A percentile compares a stretch with the other conserved stretches of the same genome.
Conservation (phyloP, 1,140 invertebrate species). For the Teleogryllus occipitalis region DNA sequence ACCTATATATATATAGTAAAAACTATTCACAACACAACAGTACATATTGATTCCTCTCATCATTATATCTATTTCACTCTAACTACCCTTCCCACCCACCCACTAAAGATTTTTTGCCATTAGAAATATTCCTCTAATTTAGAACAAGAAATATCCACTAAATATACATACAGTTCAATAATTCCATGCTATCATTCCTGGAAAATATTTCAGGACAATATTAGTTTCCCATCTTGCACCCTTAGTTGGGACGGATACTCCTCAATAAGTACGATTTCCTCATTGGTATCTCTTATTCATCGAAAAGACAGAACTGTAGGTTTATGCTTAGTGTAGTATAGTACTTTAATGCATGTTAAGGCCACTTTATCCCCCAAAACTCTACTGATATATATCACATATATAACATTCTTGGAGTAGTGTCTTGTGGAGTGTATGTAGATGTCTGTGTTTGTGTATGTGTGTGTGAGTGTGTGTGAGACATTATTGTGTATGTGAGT, state of each 20-base stretch:
- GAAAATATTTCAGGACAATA: background rate
- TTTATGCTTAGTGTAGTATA: slow-evolving; percentile 7
- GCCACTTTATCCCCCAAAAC: background rate
- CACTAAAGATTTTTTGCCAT: background rate
- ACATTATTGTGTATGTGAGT: background rate
- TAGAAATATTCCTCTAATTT: slow-evolving; percentile 2
- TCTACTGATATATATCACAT: background rate
- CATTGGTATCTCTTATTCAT: background rate
- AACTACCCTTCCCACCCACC: background rate
- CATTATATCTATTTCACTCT: slow-evolving; percentile 7
- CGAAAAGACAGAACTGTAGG: background rate
- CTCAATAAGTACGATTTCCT: slow-evolving; percentile 9
- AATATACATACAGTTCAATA: background rate
- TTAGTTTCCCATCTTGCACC: slow-evolving; percentile 4
- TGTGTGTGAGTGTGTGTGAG: background rate
- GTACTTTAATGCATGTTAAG: background rate
- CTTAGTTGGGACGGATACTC: background rate
- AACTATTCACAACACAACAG: slow-evolving; percentile 10
- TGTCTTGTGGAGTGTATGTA: slow-evolving; percentile 8
- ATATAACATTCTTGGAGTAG: slow-evolving; percentile 5
- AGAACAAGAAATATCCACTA: slow-evolving; percentile 1
- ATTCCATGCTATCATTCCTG: background rate
- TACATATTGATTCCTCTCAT: background rate
- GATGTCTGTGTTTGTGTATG: background rate
- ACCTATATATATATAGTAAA: slow-evolving; percentile 10